Conservation (phyloP, 2,113 vertebrate species). For the Typhlomys cinereus region DNA sequence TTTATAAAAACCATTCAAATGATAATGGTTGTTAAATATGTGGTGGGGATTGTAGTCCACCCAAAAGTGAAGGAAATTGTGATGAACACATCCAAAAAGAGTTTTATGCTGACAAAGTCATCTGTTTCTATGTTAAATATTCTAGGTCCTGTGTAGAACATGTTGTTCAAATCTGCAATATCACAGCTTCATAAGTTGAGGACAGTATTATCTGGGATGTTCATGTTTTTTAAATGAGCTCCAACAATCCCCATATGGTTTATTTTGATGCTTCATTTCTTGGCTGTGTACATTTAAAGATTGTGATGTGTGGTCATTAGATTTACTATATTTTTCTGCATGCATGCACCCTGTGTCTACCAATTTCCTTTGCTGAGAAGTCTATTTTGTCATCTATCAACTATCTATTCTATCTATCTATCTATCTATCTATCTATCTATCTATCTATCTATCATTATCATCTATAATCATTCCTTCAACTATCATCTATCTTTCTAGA, state of each 20-base stretch:
- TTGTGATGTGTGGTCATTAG: background rate
- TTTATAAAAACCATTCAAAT: background rate
- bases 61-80: too few species aligned
- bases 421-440: background rate
- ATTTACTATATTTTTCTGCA: background rate
- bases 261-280: background rate
- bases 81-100: too few species aligned
- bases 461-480: too few species aligned
- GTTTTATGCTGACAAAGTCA: too few species aligned
- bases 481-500: background rate
- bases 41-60: background rate
- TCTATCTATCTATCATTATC: background rate
- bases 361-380: background rate
- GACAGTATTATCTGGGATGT: background rate
- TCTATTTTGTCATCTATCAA: background rate
- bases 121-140: background rate
- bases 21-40: background rate
- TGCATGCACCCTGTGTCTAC: background rate
- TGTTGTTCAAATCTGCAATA: background rate
- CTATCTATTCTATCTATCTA: background rate
- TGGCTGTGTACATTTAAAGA: background rate
- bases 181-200: background rate
- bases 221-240: background rate
- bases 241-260: background rate
- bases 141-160: background rate